Conservation (phyloP, 1,140 invertebrate species). For the Halyomorpha halys region DNA sequence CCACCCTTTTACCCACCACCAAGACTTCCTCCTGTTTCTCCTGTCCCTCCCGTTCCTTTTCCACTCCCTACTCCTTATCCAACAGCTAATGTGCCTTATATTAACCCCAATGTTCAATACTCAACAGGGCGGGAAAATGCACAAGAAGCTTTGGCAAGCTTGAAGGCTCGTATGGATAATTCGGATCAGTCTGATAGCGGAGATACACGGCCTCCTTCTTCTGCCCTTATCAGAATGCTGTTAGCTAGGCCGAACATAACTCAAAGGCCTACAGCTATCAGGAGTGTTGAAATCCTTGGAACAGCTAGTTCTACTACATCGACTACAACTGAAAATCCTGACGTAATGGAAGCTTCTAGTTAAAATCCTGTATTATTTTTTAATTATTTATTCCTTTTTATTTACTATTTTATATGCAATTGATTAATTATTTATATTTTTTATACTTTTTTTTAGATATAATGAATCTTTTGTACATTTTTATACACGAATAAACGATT, state of each 20-base stretch:
- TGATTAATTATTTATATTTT: too few species aligned
- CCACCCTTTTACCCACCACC: not conserved
- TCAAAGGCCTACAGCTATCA: conserved; percentile 6
- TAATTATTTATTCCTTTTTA: conserved; percentile 3
- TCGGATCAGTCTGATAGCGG: conserved; percentile 21
- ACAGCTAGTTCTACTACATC: conserved; percentile 14
- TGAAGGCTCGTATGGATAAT: conserved; percentile 20
- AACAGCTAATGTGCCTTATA: conserved; percentile 19
- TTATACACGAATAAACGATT: too few species aligned
- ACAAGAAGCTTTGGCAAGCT: not conserved
- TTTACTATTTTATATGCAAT: not conserved
- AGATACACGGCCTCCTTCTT: conserved; percentile 21
- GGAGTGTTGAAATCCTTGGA: conserved; percentile 20
- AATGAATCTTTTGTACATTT: too few species aligned
- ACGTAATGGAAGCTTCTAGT: conserved; percentile 19
- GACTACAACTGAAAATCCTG: conserved; percentile 16
- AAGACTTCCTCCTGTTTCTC: not conserved
- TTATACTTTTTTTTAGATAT: too few species aligned
- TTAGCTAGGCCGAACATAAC: conserved; percentile 25
- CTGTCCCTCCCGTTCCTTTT: not conserved
- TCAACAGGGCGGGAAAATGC: conserved; percentile 5
- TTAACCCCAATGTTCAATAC: conserved; percentile 26
- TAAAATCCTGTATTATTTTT: not conserved
- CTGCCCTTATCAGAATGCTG: conserved; percentile 27
- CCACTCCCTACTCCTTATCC: not conserved